Evolutionary conservation across 2,113 vertebrate species (phyloP).

Genomic region (Etia nguti): DNA sequence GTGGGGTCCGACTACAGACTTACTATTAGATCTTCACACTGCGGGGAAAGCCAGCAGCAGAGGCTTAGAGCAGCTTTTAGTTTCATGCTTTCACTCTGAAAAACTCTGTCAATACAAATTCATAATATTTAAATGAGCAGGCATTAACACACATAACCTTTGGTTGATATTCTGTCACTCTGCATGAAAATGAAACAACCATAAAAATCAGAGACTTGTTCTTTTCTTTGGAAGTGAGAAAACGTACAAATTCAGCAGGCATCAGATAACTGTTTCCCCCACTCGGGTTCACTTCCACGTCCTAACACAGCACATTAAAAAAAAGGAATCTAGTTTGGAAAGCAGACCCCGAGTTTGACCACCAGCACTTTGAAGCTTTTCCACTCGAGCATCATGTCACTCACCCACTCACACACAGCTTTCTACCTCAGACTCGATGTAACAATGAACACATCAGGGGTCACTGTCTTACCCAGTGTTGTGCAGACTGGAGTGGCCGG

Average conservation of each 20-base stretch:
- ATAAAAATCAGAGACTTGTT: not conserved
- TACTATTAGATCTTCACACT: not conserved
- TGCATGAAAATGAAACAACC: not conserved
- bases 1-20: not conserved
- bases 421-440: not conserved
- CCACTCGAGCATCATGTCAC: not conserved
- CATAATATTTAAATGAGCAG: not conserved
- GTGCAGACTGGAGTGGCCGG: not conserved
- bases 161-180: not conserved
- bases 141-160: not conserved
- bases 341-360: not conserved
- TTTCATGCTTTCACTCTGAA: not conserved
- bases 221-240: not conserved
- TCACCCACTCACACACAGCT: not conserved
- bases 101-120: not conserved
- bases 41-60: not conserved
- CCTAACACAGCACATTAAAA: not conserved
- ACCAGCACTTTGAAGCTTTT: not conserved
- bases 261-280: too few relatives aligned
- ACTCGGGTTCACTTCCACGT: not conserved
- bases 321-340: not conserved
- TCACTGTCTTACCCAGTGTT: not conserved
- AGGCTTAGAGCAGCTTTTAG: not conserved
- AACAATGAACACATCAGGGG: not conserved
- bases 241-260: not conserved